Percentiles rank a stretch among this genome's conserved stretches.
phyloP scores from a whole-genome alignment of 1,140 invertebrate genomes.

The Sycophaga agraensis region DNA sequence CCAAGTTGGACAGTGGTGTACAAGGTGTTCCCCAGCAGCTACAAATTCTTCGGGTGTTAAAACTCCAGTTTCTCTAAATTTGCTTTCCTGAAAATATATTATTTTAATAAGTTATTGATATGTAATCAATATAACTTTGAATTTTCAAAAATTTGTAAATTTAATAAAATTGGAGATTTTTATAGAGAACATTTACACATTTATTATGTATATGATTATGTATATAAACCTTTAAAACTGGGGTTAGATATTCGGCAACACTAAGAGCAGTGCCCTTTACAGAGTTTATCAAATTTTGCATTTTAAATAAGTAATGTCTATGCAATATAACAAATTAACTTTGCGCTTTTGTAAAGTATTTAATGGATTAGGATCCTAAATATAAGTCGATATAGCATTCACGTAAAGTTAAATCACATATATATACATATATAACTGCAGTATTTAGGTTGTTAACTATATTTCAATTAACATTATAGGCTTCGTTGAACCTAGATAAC shows the following conservation, averaged over 20 bases:
- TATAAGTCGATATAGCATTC: too few relatives aligned
- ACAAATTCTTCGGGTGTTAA: conserved; percentile 96
- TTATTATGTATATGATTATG: too few relatives aligned
- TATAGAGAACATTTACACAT: background rate
- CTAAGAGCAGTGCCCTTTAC: conserved; percentile 93
- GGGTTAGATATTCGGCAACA: conserved; percentile 94
- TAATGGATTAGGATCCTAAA: too few relatives aligned
- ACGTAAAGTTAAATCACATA: too few relatives aligned
- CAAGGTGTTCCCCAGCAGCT: conserved; percentile 95
- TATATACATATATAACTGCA: too few relatives aligned
- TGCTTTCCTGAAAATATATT: conserved; percentile 79
- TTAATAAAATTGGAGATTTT: background rate
- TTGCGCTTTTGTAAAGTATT: too few relatives aligned
- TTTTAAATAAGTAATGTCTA: conserved; percentile 47
- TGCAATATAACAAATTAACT: background rate
- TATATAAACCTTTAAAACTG: conserved; percentile 95
- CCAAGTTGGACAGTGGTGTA: conserved; percentile 99
- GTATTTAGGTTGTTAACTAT: too few relatives aligned
- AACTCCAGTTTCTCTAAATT: conserved; percentile 97
- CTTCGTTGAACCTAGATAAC: too few relatives aligned
- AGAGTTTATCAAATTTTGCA: conserved; percentile 95
- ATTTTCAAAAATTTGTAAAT: background rate
- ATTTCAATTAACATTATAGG: too few relatives aligned
- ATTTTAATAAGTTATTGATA: background rate
- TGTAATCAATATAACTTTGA: background rate